A percentile compares a stretch with the other conserved stretches of the same genome.
Evolutionary conservation across 30 jellyfish, hydroid and myxozoan genomes (phyloP).

Genomic region (Mastigias papua): DNA sequence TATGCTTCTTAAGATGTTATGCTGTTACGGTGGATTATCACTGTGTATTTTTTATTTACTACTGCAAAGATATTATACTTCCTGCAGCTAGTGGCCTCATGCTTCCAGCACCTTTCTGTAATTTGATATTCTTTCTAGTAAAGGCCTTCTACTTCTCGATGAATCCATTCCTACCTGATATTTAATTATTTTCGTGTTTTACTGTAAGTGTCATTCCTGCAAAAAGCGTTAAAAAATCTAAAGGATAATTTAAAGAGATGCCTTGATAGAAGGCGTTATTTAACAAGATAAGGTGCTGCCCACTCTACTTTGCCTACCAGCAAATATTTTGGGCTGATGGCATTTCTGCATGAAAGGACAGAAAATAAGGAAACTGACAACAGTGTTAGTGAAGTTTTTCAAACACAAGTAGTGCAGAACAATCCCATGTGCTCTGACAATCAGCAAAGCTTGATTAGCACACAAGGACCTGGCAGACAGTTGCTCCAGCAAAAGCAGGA

Average conservation of each 20-base stretch:
- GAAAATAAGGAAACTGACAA: not conserved
- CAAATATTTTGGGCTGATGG: conserved; percentile 64
- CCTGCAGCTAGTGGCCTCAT: not conserved
- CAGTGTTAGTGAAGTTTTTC: not conserved
- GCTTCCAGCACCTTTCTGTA: not conserved
- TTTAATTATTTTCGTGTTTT: not conserved
- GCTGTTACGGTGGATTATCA: not conserved
- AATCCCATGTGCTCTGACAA: not conserved
- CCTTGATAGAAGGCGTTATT: conserved; percentile 19
- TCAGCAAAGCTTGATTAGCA: not conserved
- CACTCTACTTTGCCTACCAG: conserved; percentile 72
- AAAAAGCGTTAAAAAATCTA: conserved; percentile 54
- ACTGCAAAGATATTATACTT: not conserved
- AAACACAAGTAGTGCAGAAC: not conserved
- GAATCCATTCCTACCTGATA: not conserved
- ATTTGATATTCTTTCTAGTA: not conserved
- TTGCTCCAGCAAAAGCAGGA: not conserved
- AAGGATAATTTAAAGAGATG: conserved; percentile 55
- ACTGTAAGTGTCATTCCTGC: not conserved
- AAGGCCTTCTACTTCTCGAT: not conserved
- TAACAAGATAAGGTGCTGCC: conserved; percentile 79
- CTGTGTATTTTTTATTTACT: not conserved
- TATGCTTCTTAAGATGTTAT: not conserved
- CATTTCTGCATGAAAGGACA: conserved; percentile 56
- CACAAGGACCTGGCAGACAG: not conserved